Percentiles rank a stretch among this genome's conserved stretches.
Conservation (phyloP, 92 coral and sea anemone genomes). For the Blastomussa wellsi region DNA sequence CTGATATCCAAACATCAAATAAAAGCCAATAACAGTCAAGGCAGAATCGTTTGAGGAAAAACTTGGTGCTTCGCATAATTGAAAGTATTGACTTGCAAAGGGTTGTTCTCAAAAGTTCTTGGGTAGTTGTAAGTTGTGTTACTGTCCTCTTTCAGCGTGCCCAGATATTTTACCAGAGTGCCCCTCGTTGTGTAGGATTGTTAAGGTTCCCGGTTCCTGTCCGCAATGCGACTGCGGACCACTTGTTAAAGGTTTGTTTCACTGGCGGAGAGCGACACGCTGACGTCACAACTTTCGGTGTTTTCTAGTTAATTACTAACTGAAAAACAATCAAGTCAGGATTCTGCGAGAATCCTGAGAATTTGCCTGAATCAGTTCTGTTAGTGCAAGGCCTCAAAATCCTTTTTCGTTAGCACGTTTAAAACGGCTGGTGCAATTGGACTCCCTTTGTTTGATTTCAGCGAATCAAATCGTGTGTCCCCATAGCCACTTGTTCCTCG, state of each 20-base stretch:
- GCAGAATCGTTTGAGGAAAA: neutral
- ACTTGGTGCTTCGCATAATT: neutral
- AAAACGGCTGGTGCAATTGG: no score
- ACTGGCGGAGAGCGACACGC: neutral
- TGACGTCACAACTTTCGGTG: neutral
- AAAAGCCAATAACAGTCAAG: neutral
- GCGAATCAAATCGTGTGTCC: no score
- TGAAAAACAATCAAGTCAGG: neutral
- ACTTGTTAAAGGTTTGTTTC: slow-evolving; percentile 55
- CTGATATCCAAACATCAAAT: neutral
- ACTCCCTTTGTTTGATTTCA: no score
- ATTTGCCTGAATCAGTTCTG: neutral
- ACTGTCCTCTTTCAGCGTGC: slow-evolving; percentile 46
- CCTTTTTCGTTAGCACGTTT: no score
- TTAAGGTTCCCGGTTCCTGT: slow-evolving; percentile 46
- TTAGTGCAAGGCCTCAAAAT: neutral
- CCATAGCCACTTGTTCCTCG: no score
- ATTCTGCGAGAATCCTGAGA: neutral
- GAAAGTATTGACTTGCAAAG: neutral
- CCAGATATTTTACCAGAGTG: slow-evolving; percentile 50
- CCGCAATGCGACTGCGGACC: slow-evolving; percentile 61
- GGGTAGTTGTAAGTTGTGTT: slow-evolving; percentile 5
- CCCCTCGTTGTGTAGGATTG: slow-evolving; percentile 56
- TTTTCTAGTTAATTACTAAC: neutral
- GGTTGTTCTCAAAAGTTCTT: neutral